A percentile compares a stretch with the other conserved stretches of the same genome.
Evolutionary conservation across 2,888 invertebrate genomes (phyloP).

Genomic region (Aquatica leii): DNA sequence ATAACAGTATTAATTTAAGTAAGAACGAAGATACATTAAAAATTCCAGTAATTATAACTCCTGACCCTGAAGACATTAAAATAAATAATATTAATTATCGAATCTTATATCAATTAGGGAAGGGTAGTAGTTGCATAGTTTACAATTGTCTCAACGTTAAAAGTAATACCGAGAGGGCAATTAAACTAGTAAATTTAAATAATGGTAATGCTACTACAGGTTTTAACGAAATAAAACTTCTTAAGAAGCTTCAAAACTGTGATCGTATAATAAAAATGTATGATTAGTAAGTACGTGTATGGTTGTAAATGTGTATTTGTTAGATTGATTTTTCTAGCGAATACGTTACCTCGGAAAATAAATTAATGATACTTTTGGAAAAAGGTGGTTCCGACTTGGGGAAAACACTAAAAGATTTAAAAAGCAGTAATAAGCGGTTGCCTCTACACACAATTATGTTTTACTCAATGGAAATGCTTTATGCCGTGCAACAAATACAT

Average conservation of each 20-base stretch:
- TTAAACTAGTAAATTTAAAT: slow-evolving; percentile 84
- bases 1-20: too few species aligned
- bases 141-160: slow-evolving; percentile 73
- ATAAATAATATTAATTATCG: slow-evolving; percentile 80
- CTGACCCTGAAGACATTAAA: slow-evolving; percentile 60
- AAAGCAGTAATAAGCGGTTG: slow-evolving; percentile 60
- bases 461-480: slow-evolving; percentile 95
- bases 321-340: slow-evolving; percentile 15
- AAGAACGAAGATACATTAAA: too few species aligned
- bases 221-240: slow-evolving; percentile 89
- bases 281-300: slow-evolving; percentile 77
- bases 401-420: slow-evolving; percentile 70
- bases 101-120: slow-evolving; percentile 79
- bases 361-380: slow-evolving; percentile 89
- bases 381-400: slow-evolving; percentile 91
- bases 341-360: slow-evolving; percentile 61
- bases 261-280: slow-evolving; percentile 84
- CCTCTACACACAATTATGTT: slow-evolving; percentile 81
- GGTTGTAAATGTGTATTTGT: background rate
- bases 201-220: slow-evolving; percentile 78
- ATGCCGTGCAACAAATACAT: slow-evolving; percentile 91
- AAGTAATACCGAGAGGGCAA: slow-evolving; percentile 69
- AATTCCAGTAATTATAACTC: too few species aligned
- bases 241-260: slow-evolving; percentile 82
- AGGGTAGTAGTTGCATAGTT: slow-evolving; percentile 92